Evolutionary conservation across 1,140 invertebrate species (phyloP), one percentile per base, ranked within the genome.

Genomic region (Ylistrum balloti): DNA sequence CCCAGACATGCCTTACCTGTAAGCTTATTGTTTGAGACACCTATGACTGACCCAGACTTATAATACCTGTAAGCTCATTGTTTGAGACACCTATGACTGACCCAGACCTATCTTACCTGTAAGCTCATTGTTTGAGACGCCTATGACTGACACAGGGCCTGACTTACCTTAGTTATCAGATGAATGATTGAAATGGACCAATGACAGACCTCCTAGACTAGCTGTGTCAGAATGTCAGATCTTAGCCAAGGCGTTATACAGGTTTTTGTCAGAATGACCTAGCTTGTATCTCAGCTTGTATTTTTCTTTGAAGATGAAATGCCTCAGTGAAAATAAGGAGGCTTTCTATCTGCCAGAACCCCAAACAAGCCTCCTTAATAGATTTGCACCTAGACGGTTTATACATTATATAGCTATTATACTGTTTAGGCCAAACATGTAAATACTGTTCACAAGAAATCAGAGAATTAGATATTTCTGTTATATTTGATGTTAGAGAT

Each of bases 361-460:
- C 56, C 56, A 74, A 74, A 74, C 56, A 74, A 74, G 1, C 56
- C n/a, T n/a, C 56, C n/a, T n/a, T 74, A 74, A 74, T 74, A 74
- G 56, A 74, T 74, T 74, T 74, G 56, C 56, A 74, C 56, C 56
- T 74, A 74, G 56, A 74, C 28, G 56, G 22, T n/a, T 74, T 74
- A 28, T n/a, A 28, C 56, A 74, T 74, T 74, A 74, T 74, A n/a
- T 74, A 74, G 56, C 56, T 74, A 74, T 74, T 74, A 74, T 74
- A 74, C 17, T 7, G 56, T 74, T 74, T 74, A 74, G 56, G n/a
- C 7, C 0, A 74, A 74, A 74, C 56, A 74, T 74, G 56, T 74
- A 74, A 74, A 74, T 74, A 74, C 56, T 28, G 56, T 74, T 74
- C 56, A 74, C n/a, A 74, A 74, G 56, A n/a, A 74, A 74, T 74